Evolutionary conservation across 2,797 vertebrate genomes (phyloP).

Genomic region (Takifugu rubripes): DNA sequence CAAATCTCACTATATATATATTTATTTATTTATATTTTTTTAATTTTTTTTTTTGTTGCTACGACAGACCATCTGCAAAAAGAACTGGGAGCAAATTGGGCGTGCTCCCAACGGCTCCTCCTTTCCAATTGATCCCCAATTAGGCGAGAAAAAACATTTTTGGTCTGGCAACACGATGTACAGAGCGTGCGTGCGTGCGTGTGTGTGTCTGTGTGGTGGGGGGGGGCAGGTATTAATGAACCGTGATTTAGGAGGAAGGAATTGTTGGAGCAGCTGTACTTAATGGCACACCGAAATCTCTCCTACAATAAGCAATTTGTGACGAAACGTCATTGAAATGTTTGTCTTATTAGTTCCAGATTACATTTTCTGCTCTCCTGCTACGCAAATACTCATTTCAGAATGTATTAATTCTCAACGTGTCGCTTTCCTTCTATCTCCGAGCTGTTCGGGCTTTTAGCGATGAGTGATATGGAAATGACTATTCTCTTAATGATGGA

Average conservation of each 20-base stretch:
- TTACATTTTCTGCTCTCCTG: slow-evolving; percentile 20
- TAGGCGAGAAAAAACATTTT: slow-evolving; percentile 1
- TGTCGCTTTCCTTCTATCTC: not conserved
- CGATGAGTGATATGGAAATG: not conserved
- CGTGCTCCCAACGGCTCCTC: slow-evolving; percentile 47
- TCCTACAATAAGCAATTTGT: slow-evolving; percentile 63
- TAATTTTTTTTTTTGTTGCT: slow-evolving; percentile 71
- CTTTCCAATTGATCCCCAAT: slow-evolving; percentile 34
- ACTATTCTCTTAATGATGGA: not conserved
- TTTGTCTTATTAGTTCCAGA: slow-evolving; percentile 36
- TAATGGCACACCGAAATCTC: slow-evolving; percentile 71
- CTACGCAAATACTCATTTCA: slow-evolving; percentile 9
- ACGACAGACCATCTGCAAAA: slow-evolving; percentile 73
- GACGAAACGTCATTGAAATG: slow-evolving; percentile 12
- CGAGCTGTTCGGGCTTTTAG: not conserved
- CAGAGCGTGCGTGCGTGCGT: too few relatives aligned
- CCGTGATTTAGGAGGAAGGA: slow-evolving; percentile 63
- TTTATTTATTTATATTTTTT: too few relatives aligned
- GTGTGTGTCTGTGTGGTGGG: not conserved
- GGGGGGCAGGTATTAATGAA: slow-evolving; percentile 55
- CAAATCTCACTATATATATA: slow-evolving; percentile 50
- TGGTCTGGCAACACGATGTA: not conserved
- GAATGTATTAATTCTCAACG: not conserved
- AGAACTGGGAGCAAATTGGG: slow-evolving; percentile 60
- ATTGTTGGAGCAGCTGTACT: slow-evolving; percentile 71